Percentiles rank a stretch among this genome's conserved stretches.
These are phyloP conservation scores for Incurvaria masculella DNA, from an alignment of 2,888 invertebrate genomes.

Conservation along the genomic window DNA sequence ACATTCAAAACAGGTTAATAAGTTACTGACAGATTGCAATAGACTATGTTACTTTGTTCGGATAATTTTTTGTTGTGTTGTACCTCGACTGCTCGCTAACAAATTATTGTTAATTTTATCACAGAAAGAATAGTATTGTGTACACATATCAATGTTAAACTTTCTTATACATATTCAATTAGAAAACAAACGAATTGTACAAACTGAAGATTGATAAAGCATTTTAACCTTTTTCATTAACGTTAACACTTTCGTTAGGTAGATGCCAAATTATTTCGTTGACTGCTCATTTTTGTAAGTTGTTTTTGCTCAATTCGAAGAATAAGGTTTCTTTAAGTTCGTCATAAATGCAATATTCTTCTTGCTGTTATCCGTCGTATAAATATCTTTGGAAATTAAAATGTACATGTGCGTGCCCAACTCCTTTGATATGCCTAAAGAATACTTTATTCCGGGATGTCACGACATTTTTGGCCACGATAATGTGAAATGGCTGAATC, in stretches of 20 bases:
- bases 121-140: background rate
- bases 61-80: too few species aligned
- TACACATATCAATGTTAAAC: background rate
- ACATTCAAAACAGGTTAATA: conserved; percentile 23
- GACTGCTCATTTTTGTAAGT: background rate
- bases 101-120: background rate
- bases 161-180: background rate
- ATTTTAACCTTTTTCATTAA: background rate
- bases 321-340: background rate
- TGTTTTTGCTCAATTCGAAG: background rate
- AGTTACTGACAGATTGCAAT: conserved; percentile 6
- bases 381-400: background rate
- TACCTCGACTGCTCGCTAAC: too few species aligned
- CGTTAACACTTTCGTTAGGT: too few species aligned
- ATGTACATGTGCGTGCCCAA: background rate
- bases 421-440: background rate
- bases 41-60: too few species aligned
- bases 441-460: too few species aligned
- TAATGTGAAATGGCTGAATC: too few species aligned
- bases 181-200: background rate
- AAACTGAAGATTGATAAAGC: background rate
- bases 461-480: too few species aligned
- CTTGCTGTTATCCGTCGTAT: background rate
- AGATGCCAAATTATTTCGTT: too few species aligned
- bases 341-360: background rate